Percentiles rank a stretch among this genome's conserved stretches.
phyloP scores from a whole-genome alignment of 1,140 invertebrate genomes.

The Papilio helenus region DNA sequence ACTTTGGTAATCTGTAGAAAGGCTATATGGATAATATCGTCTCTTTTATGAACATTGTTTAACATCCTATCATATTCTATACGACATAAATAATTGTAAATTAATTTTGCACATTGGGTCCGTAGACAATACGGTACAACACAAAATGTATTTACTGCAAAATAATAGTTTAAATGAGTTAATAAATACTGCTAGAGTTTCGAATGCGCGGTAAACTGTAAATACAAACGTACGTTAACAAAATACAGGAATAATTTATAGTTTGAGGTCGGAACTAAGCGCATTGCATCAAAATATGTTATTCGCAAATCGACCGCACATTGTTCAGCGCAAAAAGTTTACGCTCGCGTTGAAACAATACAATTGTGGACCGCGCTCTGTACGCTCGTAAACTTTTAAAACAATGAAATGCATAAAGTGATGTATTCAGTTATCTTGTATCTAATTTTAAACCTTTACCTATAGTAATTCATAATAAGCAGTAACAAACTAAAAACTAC shows the following conservation, averaged over 20 bases:
- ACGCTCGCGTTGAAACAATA: background rate
- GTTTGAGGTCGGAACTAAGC: constrained; percentile 11
- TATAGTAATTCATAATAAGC: no score
- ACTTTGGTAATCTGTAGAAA: background rate
- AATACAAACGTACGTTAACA: constrained; percentile 5
- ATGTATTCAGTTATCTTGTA: background rate
- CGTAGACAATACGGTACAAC: background rate
- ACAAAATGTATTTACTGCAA: background rate
- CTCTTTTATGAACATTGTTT: no score
- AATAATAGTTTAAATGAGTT: background rate
- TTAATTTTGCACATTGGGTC: background rate
- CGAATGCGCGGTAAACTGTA: background rate
- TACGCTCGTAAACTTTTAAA: background rate
- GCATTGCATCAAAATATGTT: constrained; percentile 21
- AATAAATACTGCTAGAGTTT: background rate
- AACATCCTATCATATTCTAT: no score
- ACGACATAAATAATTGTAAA: background rate
- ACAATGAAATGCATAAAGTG: background rate
- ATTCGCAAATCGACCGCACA: background rate
- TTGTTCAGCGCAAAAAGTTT: constrained; percentile 10
- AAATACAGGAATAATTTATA: background rate
- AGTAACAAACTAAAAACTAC: no score
- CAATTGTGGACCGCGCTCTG: background rate
- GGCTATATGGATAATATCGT: background rate
- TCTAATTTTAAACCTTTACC: no score